phyloP scores from a whole-genome alignment of 1,140 invertebrate genomes.

The Onthophagus taurus region DNA sequence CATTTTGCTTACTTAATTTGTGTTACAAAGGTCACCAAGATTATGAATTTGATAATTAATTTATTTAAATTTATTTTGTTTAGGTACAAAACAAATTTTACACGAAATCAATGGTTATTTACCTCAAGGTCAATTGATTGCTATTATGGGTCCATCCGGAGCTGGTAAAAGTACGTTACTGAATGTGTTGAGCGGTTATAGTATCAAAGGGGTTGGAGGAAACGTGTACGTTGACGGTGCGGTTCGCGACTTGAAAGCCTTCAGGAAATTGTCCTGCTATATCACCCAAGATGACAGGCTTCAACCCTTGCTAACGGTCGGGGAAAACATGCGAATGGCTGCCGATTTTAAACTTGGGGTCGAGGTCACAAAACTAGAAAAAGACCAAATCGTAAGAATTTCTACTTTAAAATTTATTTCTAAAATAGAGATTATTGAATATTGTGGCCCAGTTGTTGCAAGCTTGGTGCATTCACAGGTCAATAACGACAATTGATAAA shows the following conservation, averaged over 20 bases:
- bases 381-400: constrained; percentile 56
- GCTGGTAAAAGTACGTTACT: constrained; percentile 78
- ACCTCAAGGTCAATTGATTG: constrained; percentile 68
- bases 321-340: constrained; percentile 77
- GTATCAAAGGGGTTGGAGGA: constrained; percentile 46
- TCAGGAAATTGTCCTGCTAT: constrained; percentile 78
- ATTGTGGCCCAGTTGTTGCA: too few relatives aligned
- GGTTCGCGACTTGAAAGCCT: constrained; percentile 60
- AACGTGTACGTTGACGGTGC: constrained; percentile 56
- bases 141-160: constrained; percentile 81
- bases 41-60: too few relatives aligned
- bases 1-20: too few relatives aligned
- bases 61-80: neutral
- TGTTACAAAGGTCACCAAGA: too few relatives aligned
- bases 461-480: too few relatives aligned
- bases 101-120: constrained; percentile 68
- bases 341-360: constrained; percentile 77
- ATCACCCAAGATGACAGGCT: constrained; percentile 86
- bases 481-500: too few relatives aligned
- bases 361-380: constrained; percentile 50
- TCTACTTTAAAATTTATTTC: too few relatives aligned
- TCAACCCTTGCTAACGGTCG: constrained; percentile 71
- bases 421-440: too few relatives aligned
- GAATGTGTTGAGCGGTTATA: constrained; percentile 65
- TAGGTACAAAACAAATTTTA: constrained; percentile 68